These are phyloP conservation scores for Merluccius polli DNA, from an alignment of 2,797 vertebrate genomes.

Conservation along the genomic window DNA sequence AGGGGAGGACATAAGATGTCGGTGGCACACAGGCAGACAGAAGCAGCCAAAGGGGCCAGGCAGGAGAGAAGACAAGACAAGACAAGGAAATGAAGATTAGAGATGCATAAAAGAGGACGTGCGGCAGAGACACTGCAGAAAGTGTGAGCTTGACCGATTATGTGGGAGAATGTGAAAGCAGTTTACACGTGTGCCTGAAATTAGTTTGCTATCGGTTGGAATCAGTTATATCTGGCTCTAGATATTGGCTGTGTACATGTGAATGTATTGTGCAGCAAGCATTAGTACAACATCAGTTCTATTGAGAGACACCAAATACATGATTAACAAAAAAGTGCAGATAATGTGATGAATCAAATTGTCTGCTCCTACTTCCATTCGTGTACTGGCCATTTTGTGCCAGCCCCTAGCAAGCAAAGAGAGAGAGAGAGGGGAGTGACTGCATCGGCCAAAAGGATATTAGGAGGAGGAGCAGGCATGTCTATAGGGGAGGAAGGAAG, in stretches of 20 bases:
- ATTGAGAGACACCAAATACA: background rate
- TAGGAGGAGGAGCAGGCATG: background rate
- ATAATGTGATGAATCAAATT: background rate
- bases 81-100: conserved; percentile 77
- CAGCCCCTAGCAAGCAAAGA: background rate
- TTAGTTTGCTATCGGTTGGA: background rate
- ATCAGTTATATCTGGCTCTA: background rate
- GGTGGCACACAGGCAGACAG: conserved; percentile 63
- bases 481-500: background rate
- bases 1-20: conserved; percentile 69
- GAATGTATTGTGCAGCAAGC: background rate
- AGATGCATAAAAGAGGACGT: conserved; percentile 75
- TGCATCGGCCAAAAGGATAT: conserved; percentile 3
- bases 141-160: conserved; percentile 52
- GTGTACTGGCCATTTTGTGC: conserved; percentile 32
- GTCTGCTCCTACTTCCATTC: conserved; percentile 8
- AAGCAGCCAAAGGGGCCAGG: conserved; percentile 71
- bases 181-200: conserved; percentile 10
- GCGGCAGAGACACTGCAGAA: conserved; percentile 63
- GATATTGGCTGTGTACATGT: background rate
- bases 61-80: conserved; percentile 70
- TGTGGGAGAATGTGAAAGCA: conserved; percentile 28
- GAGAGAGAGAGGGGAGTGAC: background rate
- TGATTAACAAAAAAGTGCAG: background rate
- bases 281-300: background rate